Evolutionary conservation across 2,888 invertebrate genomes (phyloP).

Genomic region (Gonocerus acuteangulatus): DNA sequence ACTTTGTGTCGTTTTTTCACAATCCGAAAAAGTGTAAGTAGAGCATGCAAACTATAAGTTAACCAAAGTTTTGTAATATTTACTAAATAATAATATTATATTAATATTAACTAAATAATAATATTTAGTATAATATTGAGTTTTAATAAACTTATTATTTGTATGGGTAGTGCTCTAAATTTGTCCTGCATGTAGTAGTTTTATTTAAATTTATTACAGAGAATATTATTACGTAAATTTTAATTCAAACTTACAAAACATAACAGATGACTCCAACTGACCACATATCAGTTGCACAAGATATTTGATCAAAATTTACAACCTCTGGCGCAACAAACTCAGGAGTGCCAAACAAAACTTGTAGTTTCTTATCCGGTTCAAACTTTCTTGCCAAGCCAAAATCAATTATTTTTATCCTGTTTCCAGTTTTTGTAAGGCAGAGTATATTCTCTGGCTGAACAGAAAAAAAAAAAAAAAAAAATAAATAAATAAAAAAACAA

Average conservation of each 20-base stretch:
- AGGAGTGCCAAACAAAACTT: conserved; percentile 93
- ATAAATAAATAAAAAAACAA: not conserved
- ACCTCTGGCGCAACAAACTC: conserved; percentile 99
- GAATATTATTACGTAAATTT: no score
- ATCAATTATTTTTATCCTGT: conserved; percentile 96
- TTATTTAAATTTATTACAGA: no score
- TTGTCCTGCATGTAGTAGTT: no score
- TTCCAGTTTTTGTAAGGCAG: conserved; percentile 91
- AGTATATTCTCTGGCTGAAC: conserved; percentile 94
- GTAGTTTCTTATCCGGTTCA: conserved; percentile 83
- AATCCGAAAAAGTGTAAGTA: no score
- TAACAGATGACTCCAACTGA: conserved; percentile 97
- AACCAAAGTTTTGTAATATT: no score
- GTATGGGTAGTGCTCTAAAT: no score
- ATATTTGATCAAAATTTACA: conserved; percentile 95
- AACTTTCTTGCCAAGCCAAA: conserved; percentile 92
- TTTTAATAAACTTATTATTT: no score
- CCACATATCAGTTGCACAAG: conserved; percentile 97
- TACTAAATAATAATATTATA: no score
- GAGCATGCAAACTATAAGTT: no score
- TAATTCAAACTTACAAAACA: conserved; percentile 74
- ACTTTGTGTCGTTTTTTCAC: no score
- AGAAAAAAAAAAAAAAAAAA: conserved; percentile 30
- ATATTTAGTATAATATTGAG: no score
- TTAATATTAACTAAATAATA: no score